phyloP scores from a whole-genome alignment of 1,140 invertebrate species.

The Bactericera cockerelli region DNA sequence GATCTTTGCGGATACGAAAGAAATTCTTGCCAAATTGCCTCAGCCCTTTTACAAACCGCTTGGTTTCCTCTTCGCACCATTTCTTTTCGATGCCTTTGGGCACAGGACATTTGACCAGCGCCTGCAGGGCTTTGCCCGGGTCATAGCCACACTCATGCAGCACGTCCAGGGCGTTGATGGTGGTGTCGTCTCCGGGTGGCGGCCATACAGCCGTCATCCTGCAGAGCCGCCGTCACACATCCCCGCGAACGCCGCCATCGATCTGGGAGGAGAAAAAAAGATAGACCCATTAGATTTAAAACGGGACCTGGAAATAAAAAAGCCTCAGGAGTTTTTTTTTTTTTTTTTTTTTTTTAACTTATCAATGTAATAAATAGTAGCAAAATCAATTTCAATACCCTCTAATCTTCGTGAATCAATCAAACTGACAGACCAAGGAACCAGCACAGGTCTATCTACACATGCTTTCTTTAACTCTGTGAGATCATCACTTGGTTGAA shows the following conservation, averaged over 20 bases:
- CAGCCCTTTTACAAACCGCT: conserved; percentile 95
- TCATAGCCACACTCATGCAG: conserved; percentile 90
- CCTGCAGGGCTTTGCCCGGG: conserved; percentile 85
- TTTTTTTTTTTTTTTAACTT: no score
- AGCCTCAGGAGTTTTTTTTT: no score
- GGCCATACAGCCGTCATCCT: conserved; percentile 89
- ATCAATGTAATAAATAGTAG: no score
- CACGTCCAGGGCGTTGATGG: conserved; percentile 91
- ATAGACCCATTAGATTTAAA: no score
- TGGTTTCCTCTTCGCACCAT: conserved; percentile 94
- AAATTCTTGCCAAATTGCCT: conserved; percentile 98
- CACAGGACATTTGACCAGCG: conserved; percentile 89
- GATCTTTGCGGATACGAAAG: conserved; percentile 90
- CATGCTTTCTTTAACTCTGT: no score
- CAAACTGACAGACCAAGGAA: no score
- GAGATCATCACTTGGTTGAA: no score
- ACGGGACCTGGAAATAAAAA: no score
- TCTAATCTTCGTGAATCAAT: no score
- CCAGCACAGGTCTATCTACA: no score
- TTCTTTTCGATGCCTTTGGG: conserved; percentile 94
- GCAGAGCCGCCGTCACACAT: conserved; percentile 97
- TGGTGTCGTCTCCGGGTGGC: conserved; percentile 93
- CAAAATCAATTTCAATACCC: no score
- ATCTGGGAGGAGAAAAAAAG: no score
- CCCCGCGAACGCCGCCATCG: conserved; percentile 86